Percentiles rank a stretch among this genome's conserved stretches.
These are phyloP conservation scores for Drosophila nigromelanica DNA, from an alignment of 1,140 invertebrate genomes.

Conservation along the genomic window DNA sequence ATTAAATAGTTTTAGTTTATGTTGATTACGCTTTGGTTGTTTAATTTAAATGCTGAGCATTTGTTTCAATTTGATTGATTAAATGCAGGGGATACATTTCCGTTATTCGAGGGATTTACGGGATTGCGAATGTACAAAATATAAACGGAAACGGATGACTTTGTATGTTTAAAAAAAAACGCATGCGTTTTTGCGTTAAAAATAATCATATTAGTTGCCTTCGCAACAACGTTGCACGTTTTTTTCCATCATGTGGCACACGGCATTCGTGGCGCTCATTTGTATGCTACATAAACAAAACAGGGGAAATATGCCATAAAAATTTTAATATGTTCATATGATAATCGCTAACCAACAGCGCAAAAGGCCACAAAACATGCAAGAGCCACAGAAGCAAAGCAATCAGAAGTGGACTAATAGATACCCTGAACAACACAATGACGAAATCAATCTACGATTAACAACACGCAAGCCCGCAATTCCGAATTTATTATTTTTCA, in stretches of 20 bases:
- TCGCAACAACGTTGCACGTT: not conserved
- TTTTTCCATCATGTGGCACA: not conserved
- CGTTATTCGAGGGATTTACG: not conserved
- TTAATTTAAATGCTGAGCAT: conserved; percentile 8
- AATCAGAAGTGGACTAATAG: not conserved
- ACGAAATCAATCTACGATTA: not conserved
- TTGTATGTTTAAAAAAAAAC: too few relatives aligned
- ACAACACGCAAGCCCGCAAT: too few relatives aligned
- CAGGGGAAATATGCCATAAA: conserved; percentile 25
- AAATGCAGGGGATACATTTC: not conserved
- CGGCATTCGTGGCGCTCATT: conserved; percentile 47
- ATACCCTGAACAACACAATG: conserved; percentile 45
- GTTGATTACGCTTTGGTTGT: conserved; percentile 3
- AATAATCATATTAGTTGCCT: too few relatives aligned
- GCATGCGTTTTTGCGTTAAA: too few relatives aligned
- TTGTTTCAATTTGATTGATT: conserved; percentile 17
- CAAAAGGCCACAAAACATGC: conserved; percentile 43
- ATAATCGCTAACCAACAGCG: conserved; percentile 34
- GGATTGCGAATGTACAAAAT: too few relatives aligned
- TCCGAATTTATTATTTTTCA: too few relatives aligned
- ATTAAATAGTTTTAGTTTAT: conserved; percentile 30
- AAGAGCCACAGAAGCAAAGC: not conserved
- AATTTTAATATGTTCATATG: conserved; percentile 36
- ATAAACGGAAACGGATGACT: too few relatives aligned
- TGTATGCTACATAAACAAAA: conserved; percentile 67